These are phyloP conservation scores for Neria commutata DNA, from an alignment of 2,888 invertebrate species.

Conservation along the genomic window DNA sequence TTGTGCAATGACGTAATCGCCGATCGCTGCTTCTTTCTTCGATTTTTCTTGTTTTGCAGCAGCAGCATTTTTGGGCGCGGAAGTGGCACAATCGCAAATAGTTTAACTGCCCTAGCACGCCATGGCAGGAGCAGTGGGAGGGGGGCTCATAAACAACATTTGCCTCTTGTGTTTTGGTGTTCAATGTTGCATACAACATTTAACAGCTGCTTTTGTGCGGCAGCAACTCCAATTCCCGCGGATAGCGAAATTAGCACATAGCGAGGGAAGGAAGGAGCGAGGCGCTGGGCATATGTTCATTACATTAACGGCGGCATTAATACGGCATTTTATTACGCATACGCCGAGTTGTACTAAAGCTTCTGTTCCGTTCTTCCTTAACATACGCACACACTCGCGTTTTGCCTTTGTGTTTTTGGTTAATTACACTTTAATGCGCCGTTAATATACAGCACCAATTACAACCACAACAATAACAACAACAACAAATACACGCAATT, in stretches of 20 bases:
- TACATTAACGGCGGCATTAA: not conserved
- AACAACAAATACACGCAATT: no score
- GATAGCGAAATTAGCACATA: not conserved
- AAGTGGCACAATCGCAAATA: not conserved
- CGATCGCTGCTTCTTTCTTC: not conserved
- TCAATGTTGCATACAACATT: conserved; percentile 12
- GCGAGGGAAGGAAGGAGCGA: not conserved
- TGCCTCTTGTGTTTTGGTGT: not conserved
- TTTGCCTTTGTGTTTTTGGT: no score
- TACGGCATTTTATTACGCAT: not conserved
- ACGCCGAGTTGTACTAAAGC: not conserved
- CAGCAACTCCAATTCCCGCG: not conserved
- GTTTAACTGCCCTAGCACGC: not conserved
- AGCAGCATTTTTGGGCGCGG: not conserved
- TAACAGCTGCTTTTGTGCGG: not conserved
- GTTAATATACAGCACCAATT: no score
- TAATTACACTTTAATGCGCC: no score
- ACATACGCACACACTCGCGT: not conserved
- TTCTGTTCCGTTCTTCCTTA: not conserved
- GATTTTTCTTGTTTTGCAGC: not conserved
- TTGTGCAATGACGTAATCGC: not conserved
- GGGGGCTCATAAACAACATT: not conserved
- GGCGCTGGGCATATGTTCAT: not conserved
- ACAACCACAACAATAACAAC: not conserved
- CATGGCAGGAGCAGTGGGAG: no score